A percentile compares a stretch with the other conserved stretches of the same genome.
Conservation (phyloP, 2,888 invertebrate species). For the Schizotus pectinicornis region DNA sequence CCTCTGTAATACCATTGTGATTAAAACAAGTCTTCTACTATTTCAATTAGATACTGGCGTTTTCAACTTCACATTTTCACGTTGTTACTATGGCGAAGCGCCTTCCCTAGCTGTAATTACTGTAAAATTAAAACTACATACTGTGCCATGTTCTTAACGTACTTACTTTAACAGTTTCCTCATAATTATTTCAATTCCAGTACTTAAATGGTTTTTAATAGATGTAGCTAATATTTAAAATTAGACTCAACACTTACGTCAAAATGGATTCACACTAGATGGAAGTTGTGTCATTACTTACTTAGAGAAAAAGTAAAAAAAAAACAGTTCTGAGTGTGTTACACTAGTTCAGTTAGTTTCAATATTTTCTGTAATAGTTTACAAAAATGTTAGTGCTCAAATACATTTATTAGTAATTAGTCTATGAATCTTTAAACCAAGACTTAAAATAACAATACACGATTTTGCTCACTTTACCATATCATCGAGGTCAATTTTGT, state of each 20-base stretch:
- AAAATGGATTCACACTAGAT: constrained; percentile 3
- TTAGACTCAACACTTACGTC: constrained; percentile 4
- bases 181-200: constrained; percentile 8
- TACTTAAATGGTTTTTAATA: constrained; percentile 17
- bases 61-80: constrained; percentile 8
- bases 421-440: constrained; percentile 3
- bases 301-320: background rate
- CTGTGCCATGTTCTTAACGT: constrained; percentile 22
- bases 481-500: constrained; percentile 1
- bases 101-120: constrained; percentile 19
- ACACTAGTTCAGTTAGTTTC: too few relatives aligned
- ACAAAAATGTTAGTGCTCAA: constrained; percentile 19
- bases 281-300: constrained; percentile 14
- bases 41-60: constrained; percentile 6
- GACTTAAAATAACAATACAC: constrained; percentile 3
- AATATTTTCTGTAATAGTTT: too few relatives aligned
- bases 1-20: constrained; percentile 8
- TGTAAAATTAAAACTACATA: constrained; percentile 11
- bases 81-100: constrained; percentile 12
- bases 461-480: constrained; percentile 18
- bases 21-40: constrained; percentile 14
- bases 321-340: background rate
- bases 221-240: constrained; percentile 5
- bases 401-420: constrained; percentile 11
- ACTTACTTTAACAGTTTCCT: background rate